Base-by-base conservation (phyloP, 2,797 vertebrate genomes). In the Cetoscarus ocellatus region DNA sequence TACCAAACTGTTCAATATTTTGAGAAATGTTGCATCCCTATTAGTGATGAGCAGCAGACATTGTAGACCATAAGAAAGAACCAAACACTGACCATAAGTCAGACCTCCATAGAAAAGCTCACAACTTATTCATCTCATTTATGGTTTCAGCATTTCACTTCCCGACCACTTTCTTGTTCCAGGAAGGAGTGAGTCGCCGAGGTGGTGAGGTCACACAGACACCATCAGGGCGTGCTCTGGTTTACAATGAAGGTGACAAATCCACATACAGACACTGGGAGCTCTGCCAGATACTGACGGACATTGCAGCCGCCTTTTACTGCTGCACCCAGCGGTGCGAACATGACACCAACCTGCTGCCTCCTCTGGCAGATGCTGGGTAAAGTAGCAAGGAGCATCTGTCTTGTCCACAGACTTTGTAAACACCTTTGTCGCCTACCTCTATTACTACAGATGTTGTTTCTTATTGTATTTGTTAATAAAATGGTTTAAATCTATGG, bases 161-260 rank as follows among this genome's bases (percentile, higher is more conserved):
- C 70, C 70, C 8, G 51, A 55, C 7, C 3, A 6, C 44, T 45
- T 8, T 12, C 44, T 59, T 0, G 15, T 91, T 88, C 80, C 85
- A 77, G 83, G 75, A 91, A 89, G n/a, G 59, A 36, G 52, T 17
- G 60, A 61, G 67, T 51, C 14, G 47, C 14, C 6, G 49, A 59
- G 52, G 60, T 17, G 2, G 63, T 48, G 84, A 88, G 82, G 77
- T 83, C 78, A 80, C 68, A 63, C 73, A 40, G 70, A 50, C 61
- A 65, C 36, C 67, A 34, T 40, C 51, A 18, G 49, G 34, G 59
- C 42, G 75, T 83, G 86, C 79, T 84, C 64, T 34, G 75, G 74
- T 85, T 80, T 67, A 43, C 4, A 67, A 77, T 80, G 83, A 88
- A 75, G 84, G 86, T 88, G 86, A 91, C 83, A 85, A 61, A 75